A percentile compares a stretch with the other conserved stretches of the same genome.
These are phyloP conservation scores for Pterocles gutturalis DNA, from an alignment of 2,113 vertebrate species.

Conservation along the genomic window DNA sequence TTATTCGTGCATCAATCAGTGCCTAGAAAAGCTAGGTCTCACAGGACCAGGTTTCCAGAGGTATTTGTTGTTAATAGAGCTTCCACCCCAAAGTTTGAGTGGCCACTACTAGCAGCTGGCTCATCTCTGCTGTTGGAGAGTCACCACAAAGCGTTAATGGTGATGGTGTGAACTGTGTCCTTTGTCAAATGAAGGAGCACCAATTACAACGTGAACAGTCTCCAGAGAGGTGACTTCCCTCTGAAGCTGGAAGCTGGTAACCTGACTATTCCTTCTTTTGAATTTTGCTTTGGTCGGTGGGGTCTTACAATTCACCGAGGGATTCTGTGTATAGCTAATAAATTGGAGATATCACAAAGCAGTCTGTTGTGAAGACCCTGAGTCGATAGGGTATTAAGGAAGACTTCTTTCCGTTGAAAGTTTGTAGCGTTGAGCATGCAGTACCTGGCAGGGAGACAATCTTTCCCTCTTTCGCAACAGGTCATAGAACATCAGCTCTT, in stretches of 20 bases:
- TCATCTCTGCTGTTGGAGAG: neutral
- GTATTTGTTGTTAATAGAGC: neutral
- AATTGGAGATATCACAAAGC: neutral
- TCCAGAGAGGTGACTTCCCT: neutral
- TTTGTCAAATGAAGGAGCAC: neutral
- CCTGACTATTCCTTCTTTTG: neutral
- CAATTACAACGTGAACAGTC: neutral
- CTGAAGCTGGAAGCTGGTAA: neutral
- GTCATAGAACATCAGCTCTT: neutral
- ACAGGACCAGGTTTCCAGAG: neutral
- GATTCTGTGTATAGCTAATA: neutral
- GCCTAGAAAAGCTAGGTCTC: neutral
- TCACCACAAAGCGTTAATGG: fast-evolving
- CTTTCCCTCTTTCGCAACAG: neutral
- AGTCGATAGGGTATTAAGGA: neutral
- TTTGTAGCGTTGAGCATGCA: neutral
- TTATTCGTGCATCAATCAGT: neutral
- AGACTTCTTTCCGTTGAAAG: neutral
- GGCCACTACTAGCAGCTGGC: fast-evolving
- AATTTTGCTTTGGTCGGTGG: neutral
- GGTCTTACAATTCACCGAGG: neutral
- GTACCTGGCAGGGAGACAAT: neutral
- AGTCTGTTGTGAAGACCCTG: neutral
- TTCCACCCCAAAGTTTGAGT: neutral
- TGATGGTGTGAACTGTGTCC: neutral